phyloP scores from a whole-genome alignment of 2,113 vertebrate genomes.

The Ptilonorhynchus violaceus region DNA sequence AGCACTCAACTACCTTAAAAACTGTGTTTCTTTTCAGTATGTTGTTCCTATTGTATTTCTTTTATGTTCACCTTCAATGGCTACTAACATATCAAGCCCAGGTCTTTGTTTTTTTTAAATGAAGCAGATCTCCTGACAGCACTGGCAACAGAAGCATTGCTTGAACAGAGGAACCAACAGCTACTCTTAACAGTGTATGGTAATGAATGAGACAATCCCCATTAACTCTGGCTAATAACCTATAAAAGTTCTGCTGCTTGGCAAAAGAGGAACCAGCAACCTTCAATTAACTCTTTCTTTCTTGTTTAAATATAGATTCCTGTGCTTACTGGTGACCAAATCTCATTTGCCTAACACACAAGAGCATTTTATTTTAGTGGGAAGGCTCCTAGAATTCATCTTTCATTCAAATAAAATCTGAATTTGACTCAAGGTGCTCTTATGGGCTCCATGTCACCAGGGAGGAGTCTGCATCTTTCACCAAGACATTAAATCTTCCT shows the following conservation, averaged over 20 bases:
- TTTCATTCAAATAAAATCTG: background rate
- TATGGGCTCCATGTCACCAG: background rate
- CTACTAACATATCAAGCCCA: background rate
- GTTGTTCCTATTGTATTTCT: background rate
- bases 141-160: background rate
- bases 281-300: background rate
- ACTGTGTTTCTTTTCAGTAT: background rate
- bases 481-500: background rate
- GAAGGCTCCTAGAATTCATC: background rate
- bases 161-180: background rate
- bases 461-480: background rate
- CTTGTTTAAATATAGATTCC: background rate
- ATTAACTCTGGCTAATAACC: background rate
- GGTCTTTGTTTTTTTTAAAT: background rate
- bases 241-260: background rate
- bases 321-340: background rate
- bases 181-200: background rate
- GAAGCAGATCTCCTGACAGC: background rate
- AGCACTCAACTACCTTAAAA: background rate
- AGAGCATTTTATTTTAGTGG: background rate
- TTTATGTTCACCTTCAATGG: background rate
- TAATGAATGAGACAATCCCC: background rate
- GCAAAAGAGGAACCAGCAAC: background rate
- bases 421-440: background rate
- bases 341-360: background rate